phyloP scores from a whole-genome alignment of 2,797 vertebrate genomes.

The Eptatretus atami region DNA sequence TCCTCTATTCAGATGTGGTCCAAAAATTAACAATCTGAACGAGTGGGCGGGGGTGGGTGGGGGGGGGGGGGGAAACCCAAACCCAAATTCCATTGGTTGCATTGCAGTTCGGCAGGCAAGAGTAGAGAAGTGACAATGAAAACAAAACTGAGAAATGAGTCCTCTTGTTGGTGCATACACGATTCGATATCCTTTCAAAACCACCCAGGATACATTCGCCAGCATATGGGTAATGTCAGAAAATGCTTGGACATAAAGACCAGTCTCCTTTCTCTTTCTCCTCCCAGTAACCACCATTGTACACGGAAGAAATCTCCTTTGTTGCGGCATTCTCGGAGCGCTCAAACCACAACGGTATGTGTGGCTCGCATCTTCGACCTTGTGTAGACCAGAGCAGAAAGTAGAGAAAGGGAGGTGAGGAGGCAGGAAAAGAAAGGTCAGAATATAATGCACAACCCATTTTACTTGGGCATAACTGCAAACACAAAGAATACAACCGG shows the following conservation, averaged over 20 bases:
- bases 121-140: too few relatives aligned
- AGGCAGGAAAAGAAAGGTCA: conserved; percentile 11
- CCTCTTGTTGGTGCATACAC: too few relatives aligned
- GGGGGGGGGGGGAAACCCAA: too few relatives aligned
- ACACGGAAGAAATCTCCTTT: conserved; percentile 45
- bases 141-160: too few relatives aligned
- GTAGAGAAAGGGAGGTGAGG: conserved; percentile 13
- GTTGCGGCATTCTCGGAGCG: conserved; percentile 41
- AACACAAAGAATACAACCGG: too few relatives aligned
- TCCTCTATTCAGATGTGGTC: too few relatives aligned
- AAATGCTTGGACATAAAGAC: conserved; percentile 54
- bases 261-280: conserved; percentile 60
- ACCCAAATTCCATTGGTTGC: too few relatives aligned
- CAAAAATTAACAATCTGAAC: too few relatives aligned
- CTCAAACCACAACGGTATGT: conserved; percentile 67
- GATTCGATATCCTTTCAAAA: too few relatives aligned
- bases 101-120: too few relatives aligned
- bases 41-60: too few relatives aligned
- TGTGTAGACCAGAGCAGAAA: not conserved
- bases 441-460: not conserved
- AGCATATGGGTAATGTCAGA: conserved; percentile 21
- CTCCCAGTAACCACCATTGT: conserved; percentile 95
- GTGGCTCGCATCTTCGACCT: conserved; percentile 47
- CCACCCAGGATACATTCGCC: too few relatives aligned
- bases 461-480: not conserved